A percentile compares a stretch with the other conserved stretches of the same genome.
Conservation (phyloP, 2,113 vertebrate species). For the Malurus alboscapulatus region DNA sequence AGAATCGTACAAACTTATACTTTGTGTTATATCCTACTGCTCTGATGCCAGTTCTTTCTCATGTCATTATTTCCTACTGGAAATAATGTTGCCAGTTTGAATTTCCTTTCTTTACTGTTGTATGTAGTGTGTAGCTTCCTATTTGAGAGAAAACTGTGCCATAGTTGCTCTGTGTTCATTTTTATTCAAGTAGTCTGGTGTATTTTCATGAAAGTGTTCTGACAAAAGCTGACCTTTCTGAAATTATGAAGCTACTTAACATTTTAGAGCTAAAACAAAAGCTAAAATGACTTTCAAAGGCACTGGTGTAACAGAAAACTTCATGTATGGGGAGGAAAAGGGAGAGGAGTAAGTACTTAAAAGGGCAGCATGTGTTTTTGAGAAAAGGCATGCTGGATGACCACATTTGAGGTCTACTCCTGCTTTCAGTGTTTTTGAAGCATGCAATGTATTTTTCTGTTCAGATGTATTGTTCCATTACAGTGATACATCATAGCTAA, state of each 20-base stretch:
- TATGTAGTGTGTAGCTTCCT: neutral
- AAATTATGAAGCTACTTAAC: neutral
- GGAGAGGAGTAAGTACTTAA: neutral
- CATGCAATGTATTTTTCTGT: slow-evolving; percentile 4
- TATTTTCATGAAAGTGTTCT: neutral
- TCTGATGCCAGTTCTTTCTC: neutral
- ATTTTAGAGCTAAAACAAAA: neutral
- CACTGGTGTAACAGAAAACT: neutral
- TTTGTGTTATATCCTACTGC: neutral
- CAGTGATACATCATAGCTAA: neutral
- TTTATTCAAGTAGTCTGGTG: neutral
- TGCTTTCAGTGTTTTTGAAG: neutral
- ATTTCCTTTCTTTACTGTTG: neutral
- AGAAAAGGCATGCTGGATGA: neutral
- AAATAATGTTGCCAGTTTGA: neutral
- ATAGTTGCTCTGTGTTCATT: neutral
- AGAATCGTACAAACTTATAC: neutral
- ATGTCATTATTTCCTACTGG: neutral
- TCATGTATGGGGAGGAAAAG: neutral
- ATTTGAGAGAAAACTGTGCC: neutral
- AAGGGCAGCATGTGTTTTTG: neutral
- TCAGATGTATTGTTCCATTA: slow-evolving; percentile 1
- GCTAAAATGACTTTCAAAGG: neutral
- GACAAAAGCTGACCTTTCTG: neutral
- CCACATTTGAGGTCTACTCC: neutral